These are phyloP conservation scores for Zelleria hepariella DNA, from an alignment of 2,888 invertebrate genomes.

Conservation along the genomic window DNA sequence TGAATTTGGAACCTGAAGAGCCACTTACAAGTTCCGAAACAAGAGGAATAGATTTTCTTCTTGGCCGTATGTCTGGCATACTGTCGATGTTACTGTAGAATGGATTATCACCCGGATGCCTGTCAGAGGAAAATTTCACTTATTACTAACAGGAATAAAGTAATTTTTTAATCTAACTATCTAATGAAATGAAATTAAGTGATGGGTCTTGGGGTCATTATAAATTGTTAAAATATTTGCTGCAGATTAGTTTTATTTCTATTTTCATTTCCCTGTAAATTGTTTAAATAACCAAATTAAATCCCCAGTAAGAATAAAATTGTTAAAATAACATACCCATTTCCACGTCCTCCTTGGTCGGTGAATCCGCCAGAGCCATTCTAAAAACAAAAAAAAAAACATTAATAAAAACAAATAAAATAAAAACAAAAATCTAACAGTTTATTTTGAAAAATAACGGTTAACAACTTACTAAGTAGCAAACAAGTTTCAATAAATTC, in stretches of 20 bases:
- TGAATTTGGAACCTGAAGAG: neutral
- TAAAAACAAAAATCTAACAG: constrained; percentile 34
- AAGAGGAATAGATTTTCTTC: constrained; percentile 96
- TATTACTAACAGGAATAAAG: neutral
- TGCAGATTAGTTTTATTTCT: neutral
- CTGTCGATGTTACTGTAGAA: constrained; percentile 99
- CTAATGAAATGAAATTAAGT: too few species aligned
- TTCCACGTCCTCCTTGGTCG: constrained; percentile 83
- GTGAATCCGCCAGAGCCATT: constrained; percentile 86
- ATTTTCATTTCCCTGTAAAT: neutral
- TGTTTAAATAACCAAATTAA: too few species aligned
- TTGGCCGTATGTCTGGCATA: constrained; percentile 98
- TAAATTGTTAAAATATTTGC: neutral
- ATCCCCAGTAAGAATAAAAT: too few species aligned
- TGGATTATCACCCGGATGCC: constrained; percentile 95
- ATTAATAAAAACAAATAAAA: constrained; percentile 41
- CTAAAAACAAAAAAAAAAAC: constrained; percentile 81
- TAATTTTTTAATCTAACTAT: neutral
- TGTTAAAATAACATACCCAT: constrained; percentile 77
- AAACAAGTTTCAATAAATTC: constrained; percentile 19
- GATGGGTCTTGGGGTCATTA: too few species aligned
- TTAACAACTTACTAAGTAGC: constrained; percentile 14
- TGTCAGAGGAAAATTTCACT: constrained; percentile 31
- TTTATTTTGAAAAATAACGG: constrained; percentile 35
- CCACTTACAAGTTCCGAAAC: constrained; percentile 98